Evolutionary conservation across 2,888 invertebrate species (phyloP), one percentile per base, ranked within the genome.

Genomic region (Apamea monoglypha): DNA sequence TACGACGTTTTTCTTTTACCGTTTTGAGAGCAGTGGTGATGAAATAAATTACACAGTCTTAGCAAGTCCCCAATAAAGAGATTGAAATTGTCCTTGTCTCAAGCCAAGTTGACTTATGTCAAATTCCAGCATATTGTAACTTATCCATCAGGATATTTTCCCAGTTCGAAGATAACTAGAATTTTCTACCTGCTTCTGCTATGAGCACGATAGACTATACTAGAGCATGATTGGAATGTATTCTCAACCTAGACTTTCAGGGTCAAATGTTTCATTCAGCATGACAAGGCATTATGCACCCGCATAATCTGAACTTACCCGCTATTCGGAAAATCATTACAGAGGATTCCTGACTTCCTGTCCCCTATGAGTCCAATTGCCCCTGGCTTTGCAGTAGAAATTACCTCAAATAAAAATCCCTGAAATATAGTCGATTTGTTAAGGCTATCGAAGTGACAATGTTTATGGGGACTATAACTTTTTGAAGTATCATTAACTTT

Each of bases 211-310:
- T 29, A 2, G 18, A 14, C 12, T 53, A 53, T 32, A 44, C 44
- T 12, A 36, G 29, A 75, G 14, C 47, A 56, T 76, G 53, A 44
- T 83, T 61, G 14, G 25, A 76, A 67, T n/a, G 18, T 36, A 8
- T 29, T 36, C 44, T 72, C 32, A 18, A 16, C 66, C 72, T 84
- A 84, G 80, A 85, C 63, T 63, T 74, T 81, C 81, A 81, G 36
- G 81, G 83, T 40, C 56, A 59, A 50, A 64, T 56, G 44, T 74
- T 73, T 69, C 32, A 73, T 76, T 86, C 81, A 86, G 53, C 69
- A 66, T 86, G 76, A 86, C 81, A 71, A 73, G 14, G 47, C 16
- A 47, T 47, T 47, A 5, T 70, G 59, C 47, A 47, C 82, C 82
- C 72, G 82, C 69, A 81, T 81, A 32, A 66, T 69, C 36, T 68